Base-by-base conservation (phyloP, 2,888 invertebrate species). In the Carcina quercana region DNA sequence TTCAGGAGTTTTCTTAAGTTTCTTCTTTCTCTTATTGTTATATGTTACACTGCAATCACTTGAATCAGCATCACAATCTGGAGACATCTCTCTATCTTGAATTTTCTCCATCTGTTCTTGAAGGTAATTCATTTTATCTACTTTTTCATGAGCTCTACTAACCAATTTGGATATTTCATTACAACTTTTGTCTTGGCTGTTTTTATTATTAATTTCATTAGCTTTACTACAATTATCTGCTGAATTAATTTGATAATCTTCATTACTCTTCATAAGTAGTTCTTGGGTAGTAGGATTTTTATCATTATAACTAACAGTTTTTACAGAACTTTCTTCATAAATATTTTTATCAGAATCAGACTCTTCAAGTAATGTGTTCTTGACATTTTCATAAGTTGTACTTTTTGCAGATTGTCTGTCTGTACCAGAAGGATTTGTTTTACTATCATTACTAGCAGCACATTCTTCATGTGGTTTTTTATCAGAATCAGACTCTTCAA, bases 1-100 rank as follows among this genome's bases (percentile, higher is more conserved):
- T 48, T 60, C 67, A 17, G 17, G 17, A 12, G 52, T 59, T 28
- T 50, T 46, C 3, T 22, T 38, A 30, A 34, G 40, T 15, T 33
- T 38, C 11, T 30, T 42, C 40, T 40, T 55, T 42, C 37, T 38
- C 34, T 47, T 49, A 32, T 40, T 50, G 7, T 34, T 28, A 8
- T 46, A 41, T 29, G 50, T 38, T 29, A 51, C 50, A 21, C 42
- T 28, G 25, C 32, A 40, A 35, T 46, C 46, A 31, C 56, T 56
- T 13, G 58, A 50, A 14, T 50, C 47, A 27, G 34, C 30, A 8
- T 30, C 20, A 15, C 30, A 24, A 27, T 3, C 24, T 12, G 15
- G 22, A 14, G 21, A n/a, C 5, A 13, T 15, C 11, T 13, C 22
- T 22, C 17, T 11, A 6, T 28, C 24, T 10, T 29, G 19, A 11